These are phyloP conservation scores for Ryuthela nishihirai DNA, from an alignment of 2,888 invertebrate species.

Conservation along the genomic window DNA sequence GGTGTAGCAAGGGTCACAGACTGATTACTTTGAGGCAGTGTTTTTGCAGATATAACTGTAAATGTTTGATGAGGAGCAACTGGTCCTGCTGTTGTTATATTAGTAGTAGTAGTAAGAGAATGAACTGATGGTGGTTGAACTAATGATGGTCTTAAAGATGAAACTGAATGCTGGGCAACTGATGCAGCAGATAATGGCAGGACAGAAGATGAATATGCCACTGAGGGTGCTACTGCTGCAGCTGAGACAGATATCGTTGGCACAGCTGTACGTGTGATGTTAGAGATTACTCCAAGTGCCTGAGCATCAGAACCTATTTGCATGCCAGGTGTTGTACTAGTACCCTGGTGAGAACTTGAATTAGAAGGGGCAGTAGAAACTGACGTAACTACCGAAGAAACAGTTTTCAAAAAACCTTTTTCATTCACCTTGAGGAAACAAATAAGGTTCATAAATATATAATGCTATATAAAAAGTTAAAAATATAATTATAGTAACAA, in stretches of 20 bases:
- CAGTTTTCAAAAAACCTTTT: constrained; percentile 21
- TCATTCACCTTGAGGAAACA: constrained; percentile 23
- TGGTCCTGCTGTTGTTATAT: constrained; percentile 1
- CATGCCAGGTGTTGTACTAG: background rate
- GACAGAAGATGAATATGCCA: constrained; percentile 26
- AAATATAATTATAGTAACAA: no score
- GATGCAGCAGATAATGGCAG: constrained; percentile 20
- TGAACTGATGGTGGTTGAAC: constrained; percentile 16
- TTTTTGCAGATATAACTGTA: constrained; percentile 36
- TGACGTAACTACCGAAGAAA: constrained; percentile 11
- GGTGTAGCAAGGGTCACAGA: constrained; percentile 22
- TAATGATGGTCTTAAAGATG: constrained; percentile 14
- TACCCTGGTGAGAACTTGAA: constrained; percentile 18
- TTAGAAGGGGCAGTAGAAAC: constrained; percentile 12
- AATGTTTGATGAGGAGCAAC: constrained; percentile 32
- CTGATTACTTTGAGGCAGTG: constrained; percentile 24
- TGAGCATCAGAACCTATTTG: constrained; percentile 9
- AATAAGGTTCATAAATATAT: no score
- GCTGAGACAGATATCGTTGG: constrained; percentile 1
- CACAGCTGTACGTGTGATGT: constrained; percentile 14
- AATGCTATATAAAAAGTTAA: no score
- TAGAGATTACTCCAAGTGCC: constrained; percentile 9
- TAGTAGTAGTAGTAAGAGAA: constrained; percentile 10
- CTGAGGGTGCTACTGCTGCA: no score
- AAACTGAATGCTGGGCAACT: constrained; percentile 15